These are phyloP conservation scores for Zalophus californianus DNA, from an alignment of 2,797 vertebrate genomes.

Conservation along the genomic window DNA sequence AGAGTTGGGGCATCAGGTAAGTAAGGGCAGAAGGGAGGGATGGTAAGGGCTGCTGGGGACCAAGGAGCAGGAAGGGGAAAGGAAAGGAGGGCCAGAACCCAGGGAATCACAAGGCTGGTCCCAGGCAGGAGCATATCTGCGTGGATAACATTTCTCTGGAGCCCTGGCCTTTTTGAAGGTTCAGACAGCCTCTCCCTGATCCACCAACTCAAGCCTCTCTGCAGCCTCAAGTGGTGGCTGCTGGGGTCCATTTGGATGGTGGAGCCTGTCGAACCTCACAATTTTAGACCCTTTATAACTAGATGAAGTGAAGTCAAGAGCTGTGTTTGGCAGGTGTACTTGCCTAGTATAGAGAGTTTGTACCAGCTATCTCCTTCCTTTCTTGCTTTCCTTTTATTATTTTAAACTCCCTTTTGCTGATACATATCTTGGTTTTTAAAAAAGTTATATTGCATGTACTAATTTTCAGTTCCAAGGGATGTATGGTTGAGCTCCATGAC, in stretches of 20 bases:
- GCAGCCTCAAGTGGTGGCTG: not conserved
- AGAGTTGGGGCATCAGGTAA: not conserved
- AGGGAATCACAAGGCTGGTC: not conserved
- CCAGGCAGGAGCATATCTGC: not conserved
- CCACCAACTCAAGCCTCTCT: not conserved
- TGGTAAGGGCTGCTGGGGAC: no score
- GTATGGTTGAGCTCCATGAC: not conserved
- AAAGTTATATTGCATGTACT: not conserved
- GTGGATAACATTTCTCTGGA: not conserved
- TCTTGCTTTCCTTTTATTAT: not conserved
- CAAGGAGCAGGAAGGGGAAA: not conserved
- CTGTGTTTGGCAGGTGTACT: not conserved
- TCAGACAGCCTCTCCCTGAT: not conserved
- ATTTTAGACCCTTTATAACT: not conserved
- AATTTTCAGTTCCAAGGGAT: constrained; percentile 32
- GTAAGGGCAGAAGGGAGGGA: not conserved
- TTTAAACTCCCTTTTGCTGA: not conserved
- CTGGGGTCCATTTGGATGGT: not conserved
- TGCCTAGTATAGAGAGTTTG: not conserved
- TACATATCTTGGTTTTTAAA: not conserved
- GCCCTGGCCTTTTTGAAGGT: not conserved
- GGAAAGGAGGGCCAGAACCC: not conserved
- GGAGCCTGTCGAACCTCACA: not conserved
- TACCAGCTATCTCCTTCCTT: not conserved
- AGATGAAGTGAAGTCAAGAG: not conserved